Base-by-base conservation (phyloP, 2,888 invertebrate genomes). In the Mesorhabditis spiculigera region DNA sequence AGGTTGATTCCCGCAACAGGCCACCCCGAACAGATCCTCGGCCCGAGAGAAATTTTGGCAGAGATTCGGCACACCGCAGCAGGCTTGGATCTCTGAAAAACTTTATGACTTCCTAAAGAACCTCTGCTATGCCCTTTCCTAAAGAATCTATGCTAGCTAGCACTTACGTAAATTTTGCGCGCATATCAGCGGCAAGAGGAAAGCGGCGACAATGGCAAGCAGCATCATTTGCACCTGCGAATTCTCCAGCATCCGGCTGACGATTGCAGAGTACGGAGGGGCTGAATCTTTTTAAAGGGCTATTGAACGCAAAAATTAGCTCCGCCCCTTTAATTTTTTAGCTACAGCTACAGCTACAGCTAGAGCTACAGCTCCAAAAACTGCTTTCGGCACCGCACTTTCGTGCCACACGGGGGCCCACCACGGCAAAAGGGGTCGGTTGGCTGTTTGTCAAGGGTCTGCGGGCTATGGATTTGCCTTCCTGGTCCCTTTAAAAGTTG, bases 1-100 rank as follows among this genome's bases (percentile, higher is more conserved):
- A 13, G 81, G 78, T 50, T 74, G 68, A 43, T 63, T 65, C 41
- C 75, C 80, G 66, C 84, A 84, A 70, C 84, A 84, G 5, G 78
- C 74, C 45, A 81, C 71, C 8, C 81, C 82, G 66, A 82, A 77
- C 69, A 78, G 71, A n/a, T 79, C 77, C 45, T 75, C 74, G 4
- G 71, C 64, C 44, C 75, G 69, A 10, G 68, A 64, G 67, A 74
- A 81, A 8, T 67, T 70, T 16, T 71, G 68, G 67, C 78, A 79
- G 4, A 13, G 43, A 63, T 43, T 43, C 44, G 13, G 41, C 4
- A 13, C 13, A 65, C 63, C 68, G 64, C 78, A 78, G 63, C 78
- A 77, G 4, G 73, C 73, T 45, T 71, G 70, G 63, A 72, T 75
- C 45, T 76, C 78, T 78, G 67, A 41, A 73, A 68, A 43, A 13